phyloP scores from a whole-genome alignment of 2,888 invertebrate species.

The Drosophila emarginata region DNA sequence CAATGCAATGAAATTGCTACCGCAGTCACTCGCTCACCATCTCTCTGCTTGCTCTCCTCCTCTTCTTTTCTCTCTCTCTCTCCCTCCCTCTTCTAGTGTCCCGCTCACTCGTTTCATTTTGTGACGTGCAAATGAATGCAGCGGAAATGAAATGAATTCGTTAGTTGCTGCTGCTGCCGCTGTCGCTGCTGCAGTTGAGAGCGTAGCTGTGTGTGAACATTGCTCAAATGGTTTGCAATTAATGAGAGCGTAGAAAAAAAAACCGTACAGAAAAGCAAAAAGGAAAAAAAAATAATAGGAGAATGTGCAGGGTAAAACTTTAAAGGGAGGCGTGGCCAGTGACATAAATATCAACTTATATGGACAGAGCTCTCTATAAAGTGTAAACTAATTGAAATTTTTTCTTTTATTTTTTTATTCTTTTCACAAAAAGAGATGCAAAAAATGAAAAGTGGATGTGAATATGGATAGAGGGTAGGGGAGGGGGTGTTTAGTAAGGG shows the following conservation, averaged over 20 bases:
- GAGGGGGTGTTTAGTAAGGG: background rate
- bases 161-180: conserved; percentile 43
- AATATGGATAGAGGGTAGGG: background rate
- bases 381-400: conserved; percentile 4
- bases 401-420: background rate
- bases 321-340: conserved; percentile 12
- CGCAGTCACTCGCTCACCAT: conserved; percentile 49
- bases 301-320: conserved; percentile 20
- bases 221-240: conserved; percentile 70
- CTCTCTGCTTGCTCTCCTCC: conserved; percentile 32
- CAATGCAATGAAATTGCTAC: conserved; percentile 74
- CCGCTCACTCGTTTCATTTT: conserved; percentile 29
- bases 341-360: conserved; percentile 14
- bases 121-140: conserved; percentile 75
- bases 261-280: conserved; percentile 46
- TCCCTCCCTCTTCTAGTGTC: conserved; percentile 1
- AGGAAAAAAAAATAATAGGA: conserved; percentile 35
- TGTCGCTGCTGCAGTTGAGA: conserved; percentile 52
- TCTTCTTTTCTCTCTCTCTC: background rate
- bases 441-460: background rate
- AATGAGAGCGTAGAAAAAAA: conserved; percentile 50
- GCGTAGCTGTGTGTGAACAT: conserved; percentile 62
- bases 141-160: conserved; percentile 75
- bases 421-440: background rate
- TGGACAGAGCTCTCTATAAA: conserved; percentile 8